Percentiles rank a stretch among this genome's conserved stretches.
phyloP scores from a whole-genome alignment of 2,113 vertebrate genomes.

The Megaceryle torquata region DNA sequence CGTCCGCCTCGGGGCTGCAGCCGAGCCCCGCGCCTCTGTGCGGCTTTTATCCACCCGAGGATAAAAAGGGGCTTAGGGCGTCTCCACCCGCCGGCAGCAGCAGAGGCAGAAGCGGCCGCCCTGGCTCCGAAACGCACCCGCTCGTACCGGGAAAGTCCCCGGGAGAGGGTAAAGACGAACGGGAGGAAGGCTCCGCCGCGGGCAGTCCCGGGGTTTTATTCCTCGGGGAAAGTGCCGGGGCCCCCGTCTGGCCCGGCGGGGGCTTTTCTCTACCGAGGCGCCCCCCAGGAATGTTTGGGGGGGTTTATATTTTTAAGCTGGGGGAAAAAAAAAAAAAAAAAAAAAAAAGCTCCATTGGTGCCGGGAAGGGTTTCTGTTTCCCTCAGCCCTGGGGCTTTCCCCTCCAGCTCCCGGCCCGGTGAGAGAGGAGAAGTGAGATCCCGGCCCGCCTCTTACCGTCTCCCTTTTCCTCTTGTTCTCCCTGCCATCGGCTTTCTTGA shows the following conservation, averaged over 20 bases:
- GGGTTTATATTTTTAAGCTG: neutral
- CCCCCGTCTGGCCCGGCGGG: neutral
- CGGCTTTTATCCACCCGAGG: neutral
- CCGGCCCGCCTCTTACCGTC: constrained; percentile 74
- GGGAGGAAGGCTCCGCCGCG: neutral
- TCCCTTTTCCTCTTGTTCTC: constrained; percentile 91
- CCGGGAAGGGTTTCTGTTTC: accelerated
- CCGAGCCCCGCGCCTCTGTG: neutral
- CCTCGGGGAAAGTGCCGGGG: neutral
- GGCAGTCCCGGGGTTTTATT: neutral
- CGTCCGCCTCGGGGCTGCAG: neutral
- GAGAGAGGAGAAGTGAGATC: neutral
- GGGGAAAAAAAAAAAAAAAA: no score
- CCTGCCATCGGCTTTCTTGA: constrained; percentile 88
- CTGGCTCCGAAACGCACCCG: neutral
- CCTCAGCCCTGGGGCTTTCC: neutral
- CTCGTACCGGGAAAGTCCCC: neutral
- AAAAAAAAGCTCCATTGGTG: neutral
- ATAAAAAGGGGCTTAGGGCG: neutral
- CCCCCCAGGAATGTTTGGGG: no score
- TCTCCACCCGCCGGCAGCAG: neutral
- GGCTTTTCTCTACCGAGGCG: neutral
- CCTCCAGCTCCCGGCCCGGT: neutral
- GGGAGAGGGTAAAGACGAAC: neutral
- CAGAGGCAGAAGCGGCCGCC: neutral